These are phyloP conservation scores for Bagarius yarrelli DNA, from an alignment of 2,113 vertebrate genomes.

Conservation along the genomic window DNA sequence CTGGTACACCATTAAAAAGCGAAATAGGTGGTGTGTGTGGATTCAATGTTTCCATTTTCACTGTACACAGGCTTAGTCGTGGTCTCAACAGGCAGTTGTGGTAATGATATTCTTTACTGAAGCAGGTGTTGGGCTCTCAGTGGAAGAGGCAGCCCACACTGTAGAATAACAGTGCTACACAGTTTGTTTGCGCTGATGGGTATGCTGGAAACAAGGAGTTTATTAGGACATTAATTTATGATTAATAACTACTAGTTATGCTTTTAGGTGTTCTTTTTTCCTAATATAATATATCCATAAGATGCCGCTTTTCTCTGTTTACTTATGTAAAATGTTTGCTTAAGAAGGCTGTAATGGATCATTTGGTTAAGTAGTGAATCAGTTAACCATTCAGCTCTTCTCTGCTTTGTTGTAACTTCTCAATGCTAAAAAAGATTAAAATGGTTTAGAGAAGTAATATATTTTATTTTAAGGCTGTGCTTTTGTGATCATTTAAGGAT, in stretches of 20 bases:
- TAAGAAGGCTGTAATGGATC: constrained; percentile 12
- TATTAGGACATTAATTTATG: constrained; percentile 41
- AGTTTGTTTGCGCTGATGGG: constrained; percentile 35
- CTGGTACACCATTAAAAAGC: constrained; percentile 13
- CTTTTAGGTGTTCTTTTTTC: constrained; percentile 16
- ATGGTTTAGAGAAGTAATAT: constrained; percentile 1
- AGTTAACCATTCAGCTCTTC: constrained; percentile 10
- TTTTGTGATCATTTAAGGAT: background rate
- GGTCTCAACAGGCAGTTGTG: constrained; percentile 50
- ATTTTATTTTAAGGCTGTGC: constrained; percentile 2
- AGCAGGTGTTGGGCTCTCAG: constrained; percentile 46
- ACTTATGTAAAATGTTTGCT: constrained; percentile 22
- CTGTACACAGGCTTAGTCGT: constrained; percentile 35
- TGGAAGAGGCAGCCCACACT: constrained; percentile 39
- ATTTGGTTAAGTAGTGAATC: constrained; percentile 42
- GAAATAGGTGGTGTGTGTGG: constrained; percentile 24
- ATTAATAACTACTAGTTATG: constrained; percentile 24
- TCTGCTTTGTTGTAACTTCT: constrained; percentile 34
- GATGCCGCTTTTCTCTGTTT: constrained; percentile 26
- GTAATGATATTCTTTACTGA: constrained; percentile 55
- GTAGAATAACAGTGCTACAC: constrained; percentile 46
- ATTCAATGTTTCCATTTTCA: constrained; percentile 38
- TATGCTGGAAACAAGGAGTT: constrained; percentile 34
- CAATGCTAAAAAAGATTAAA: constrained; percentile 11
- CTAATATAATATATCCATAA: constrained; percentile 30